Conservation (phyloP, 92 coral and sea anemone genomes). For the Pocillopora grandis region DNA sequence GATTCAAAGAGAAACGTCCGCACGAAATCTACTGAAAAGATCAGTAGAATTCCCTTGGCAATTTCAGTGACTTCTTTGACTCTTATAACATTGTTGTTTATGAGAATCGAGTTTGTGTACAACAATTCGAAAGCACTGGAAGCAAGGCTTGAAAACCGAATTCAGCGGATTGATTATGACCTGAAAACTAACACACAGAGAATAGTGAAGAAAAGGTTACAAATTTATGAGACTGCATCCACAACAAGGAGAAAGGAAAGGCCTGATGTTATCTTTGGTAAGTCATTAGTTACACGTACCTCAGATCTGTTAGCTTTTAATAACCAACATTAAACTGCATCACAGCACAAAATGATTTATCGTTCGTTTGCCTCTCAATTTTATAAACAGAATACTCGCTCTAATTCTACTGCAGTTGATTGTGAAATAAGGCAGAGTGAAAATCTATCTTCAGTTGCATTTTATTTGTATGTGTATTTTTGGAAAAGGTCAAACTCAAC, state of each 20-base stretch:
- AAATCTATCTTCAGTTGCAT: too few species aligned
- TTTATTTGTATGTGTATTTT: too few species aligned
- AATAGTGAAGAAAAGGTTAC: neutral
- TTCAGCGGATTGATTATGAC: slow-evolving; percentile 4
- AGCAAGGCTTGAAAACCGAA: neutral
- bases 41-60: neutral
- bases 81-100: neutral
- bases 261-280: neutral
- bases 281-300: neutral
- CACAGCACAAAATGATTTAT: too few species aligned
- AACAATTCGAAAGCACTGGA: neutral
- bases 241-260: neutral
- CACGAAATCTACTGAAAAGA: neutral
- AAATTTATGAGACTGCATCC: neutral
- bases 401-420: too few species aligned
- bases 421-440: too few species aligned
- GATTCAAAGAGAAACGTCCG: neutral
- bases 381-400: too few species aligned
- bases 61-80: neutral
- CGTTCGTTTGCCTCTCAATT: too few species aligned
- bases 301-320: too few species aligned
- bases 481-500: too few species aligned
- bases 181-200: neutral
- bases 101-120: neutral
- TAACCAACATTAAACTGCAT: too few species aligned